Base-by-base conservation (phyloP, 37 sponge, comb jelly and placozoan genomes). In the Ephydatia muelleri region DNA sequence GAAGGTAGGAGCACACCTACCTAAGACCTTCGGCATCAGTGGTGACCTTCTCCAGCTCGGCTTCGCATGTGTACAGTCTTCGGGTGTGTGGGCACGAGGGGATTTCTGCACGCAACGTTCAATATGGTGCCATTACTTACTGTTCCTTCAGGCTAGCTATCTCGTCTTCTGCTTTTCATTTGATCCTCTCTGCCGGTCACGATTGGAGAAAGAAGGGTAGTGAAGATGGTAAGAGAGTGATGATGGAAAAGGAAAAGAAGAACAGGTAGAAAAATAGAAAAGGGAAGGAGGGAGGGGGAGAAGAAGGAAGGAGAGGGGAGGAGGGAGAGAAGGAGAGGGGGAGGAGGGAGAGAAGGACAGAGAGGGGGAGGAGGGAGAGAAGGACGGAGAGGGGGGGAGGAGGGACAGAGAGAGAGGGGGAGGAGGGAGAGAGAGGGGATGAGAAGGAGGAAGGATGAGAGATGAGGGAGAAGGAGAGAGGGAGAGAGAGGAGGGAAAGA, bases 41-140 rank as follows among this genome's bases (percentile, higher is more conserved):
- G 6, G 72, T 75, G 4, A 77, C 80, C 82, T 89, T 89, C 76
- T 84, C 84, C 28, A 89, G 76, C 23, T 89, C 90, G 65, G 84
- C 85, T 48, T 89, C 85, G 73, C 90, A 84, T 33, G 79, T 89
- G 43, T 84, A 89, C 34, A 89, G 38, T 64, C 88, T 87, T n/a
- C n/a, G n/a, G n/a, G 37, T 75, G 76, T 75, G 14, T 38, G 47
- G 34, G 9, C 33, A 8, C 3, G 35, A 3, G 6, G 29, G 5
- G 75, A n/a, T n/a, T n/a, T n/a, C n/a, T 35, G 33, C 11, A 78
- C 2, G 2, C 5, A 49, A 49, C 5, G 40, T 5, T 75, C 75
- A 29, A 5, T 5, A 75, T 33, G 5, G 5, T 36, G 25, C 6
- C 33, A 32, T 6, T 19, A 38, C 87, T 86, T 30, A 87, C 85